A percentile compares a stretch with the other conserved stretches of the same genome.
phyloP scores from a whole-genome alignment of 2,113 vertebrate genomes.

The Motacilla tschutschensis region DNA sequence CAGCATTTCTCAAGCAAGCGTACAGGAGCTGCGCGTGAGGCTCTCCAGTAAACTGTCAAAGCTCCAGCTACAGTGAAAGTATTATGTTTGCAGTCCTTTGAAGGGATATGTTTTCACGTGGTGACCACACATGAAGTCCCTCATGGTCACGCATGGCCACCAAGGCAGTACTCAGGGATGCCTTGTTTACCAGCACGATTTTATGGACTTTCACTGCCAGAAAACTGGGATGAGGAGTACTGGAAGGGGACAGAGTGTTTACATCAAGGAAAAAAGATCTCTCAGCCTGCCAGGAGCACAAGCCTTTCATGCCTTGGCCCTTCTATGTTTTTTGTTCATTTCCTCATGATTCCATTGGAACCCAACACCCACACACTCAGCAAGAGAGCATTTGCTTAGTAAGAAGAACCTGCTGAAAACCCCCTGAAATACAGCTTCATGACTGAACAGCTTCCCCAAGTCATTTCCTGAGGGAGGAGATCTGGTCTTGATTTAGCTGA shows the following conservation, averaged over 20 bases:
- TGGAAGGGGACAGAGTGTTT: neutral
- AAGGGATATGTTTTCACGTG: neutral
- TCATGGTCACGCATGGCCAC: neutral
- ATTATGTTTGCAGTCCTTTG: neutral
- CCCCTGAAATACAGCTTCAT: neutral
- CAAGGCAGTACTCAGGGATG: neutral
- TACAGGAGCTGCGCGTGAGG: neutral
- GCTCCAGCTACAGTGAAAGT: neutral
- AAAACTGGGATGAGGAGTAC: neutral
- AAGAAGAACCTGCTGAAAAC: neutral
- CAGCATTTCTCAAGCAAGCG: neutral
- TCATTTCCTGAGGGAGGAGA: neutral
- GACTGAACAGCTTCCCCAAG: neutral
- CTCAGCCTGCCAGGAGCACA: neutral
- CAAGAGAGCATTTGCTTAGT: neutral
- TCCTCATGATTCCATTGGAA: neutral
- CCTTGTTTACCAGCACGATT: slow-evolving; percentile 2
- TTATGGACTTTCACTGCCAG: slow-evolving; percentile 12
- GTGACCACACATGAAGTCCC: slow-evolving; percentile 12
- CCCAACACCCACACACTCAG: neutral
- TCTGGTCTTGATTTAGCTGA: neutral
- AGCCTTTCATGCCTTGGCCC: neutral
- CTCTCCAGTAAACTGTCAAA: neutral
- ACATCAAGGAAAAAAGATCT: neutral
- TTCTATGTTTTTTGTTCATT: neutral